Evolutionary conservation across 2,797 vertebrate genomes (phyloP).

Genomic region (Epinephelus awoara): DNA sequence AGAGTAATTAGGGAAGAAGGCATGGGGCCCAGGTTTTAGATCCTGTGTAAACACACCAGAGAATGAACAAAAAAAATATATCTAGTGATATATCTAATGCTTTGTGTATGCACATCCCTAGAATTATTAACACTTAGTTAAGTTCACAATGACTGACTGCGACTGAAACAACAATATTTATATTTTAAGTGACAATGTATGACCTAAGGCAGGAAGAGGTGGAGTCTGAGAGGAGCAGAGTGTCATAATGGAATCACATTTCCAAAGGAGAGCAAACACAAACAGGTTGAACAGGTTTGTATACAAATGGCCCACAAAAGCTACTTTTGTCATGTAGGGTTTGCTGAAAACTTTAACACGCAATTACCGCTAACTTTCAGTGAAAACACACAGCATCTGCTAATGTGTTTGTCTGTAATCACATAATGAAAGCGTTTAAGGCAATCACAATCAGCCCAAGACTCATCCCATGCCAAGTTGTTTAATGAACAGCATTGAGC

Average conservation of each 20-base stretch:
- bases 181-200: slow-evolving; percentile 22
- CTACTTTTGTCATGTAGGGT: slow-evolving; percentile 42
- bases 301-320: slow-evolving; percentile 50
- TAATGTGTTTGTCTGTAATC: slow-evolving; percentile 46
- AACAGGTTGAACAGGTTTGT: slow-evolving; percentile 80
- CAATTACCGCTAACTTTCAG: slow-evolving; percentile 26
- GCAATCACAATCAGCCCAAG: slow-evolving; percentile 51
- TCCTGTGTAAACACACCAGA: slow-evolving; percentile 56
- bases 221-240: slow-evolving; percentile 31
- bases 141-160: slow-evolving; percentile 2
- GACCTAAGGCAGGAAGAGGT: slow-evolving; percentile 50
- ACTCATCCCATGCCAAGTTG: slow-evolving; percentile 41
- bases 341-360: slow-evolving; percentile 34
- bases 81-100: slow-evolving; percentile 20
- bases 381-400: slow-evolving; percentile 26
- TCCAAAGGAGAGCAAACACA: slow-evolving; percentile 52
- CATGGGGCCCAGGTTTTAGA: slow-evolving; percentile 44
- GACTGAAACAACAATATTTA: slow-evolving; percentile 27
- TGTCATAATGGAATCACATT: slow-evolving; percentile 61
- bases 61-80: slow-evolving; percentile 33
- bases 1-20: slow-evolving; percentile 55
- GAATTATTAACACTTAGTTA: slow-evolving; percentile 21
- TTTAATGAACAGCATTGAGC: slow-evolving; percentile 72
- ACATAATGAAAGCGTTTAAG: slow-evolving; percentile 56
- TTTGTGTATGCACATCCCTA: slow-evolving; percentile 28